These are phyloP conservation scores for Clupea harengus DNA, from an alignment of 2,113 vertebrate genomes.

Conservation along the genomic window DNA sequence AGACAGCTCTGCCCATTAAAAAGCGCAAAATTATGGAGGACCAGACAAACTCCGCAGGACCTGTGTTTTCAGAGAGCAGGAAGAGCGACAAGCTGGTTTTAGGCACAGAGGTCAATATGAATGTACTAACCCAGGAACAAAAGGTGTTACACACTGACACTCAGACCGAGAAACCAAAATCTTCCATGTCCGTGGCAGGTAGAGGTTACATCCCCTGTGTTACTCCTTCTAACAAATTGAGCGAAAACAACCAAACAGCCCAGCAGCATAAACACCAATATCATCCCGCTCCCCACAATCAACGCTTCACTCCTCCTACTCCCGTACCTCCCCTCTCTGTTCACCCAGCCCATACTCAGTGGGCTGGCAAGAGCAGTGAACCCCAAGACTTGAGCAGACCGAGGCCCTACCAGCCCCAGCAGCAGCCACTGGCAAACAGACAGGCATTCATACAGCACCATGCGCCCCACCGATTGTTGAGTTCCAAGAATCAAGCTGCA, in stretches of 20 bases:
- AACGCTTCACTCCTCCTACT: background rate
- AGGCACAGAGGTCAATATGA: background rate
- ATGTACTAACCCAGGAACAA: background rate
- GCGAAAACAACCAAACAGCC: background rate
- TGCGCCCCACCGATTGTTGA: background rate
- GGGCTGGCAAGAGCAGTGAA: background rate
- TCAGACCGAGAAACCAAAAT: background rate
- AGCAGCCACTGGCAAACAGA: background rate
- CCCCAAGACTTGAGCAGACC: background rate
- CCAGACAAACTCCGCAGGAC: background rate
- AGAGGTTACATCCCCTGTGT: background rate
- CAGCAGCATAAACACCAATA: background rate
- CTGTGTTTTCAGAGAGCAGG: background rate
- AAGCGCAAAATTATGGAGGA: constrained; percentile 18
- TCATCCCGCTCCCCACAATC: background rate
- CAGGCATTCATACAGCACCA: background rate
- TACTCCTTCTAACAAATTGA: background rate
- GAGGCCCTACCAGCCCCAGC: background rate
- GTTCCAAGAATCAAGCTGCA: background rate
- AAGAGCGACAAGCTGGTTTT: background rate
- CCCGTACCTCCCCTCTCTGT: background rate
- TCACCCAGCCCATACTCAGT: background rate
- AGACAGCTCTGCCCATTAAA: constrained; percentile 17
- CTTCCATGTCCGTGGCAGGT: background rate
- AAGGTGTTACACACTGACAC: background rate